A percentile compares a stretch with the other conserved stretches of the same genome.
phyloP scores from a whole-genome alignment of 2,113 vertebrate genomes.

The Nettapus auritus region DNA sequence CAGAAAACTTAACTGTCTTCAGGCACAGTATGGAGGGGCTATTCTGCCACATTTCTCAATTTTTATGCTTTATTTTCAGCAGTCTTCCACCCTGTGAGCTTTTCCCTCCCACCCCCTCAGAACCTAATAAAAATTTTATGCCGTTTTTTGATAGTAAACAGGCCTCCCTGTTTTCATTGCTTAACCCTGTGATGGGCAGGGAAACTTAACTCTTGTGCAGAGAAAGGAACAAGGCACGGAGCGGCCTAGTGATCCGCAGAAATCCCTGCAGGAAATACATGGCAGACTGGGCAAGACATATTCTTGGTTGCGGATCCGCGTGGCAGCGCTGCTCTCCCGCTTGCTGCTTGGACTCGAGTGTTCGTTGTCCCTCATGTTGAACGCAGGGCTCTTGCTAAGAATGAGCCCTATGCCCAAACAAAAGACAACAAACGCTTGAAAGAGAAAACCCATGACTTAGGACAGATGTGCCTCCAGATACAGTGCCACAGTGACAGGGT shows the following conservation, averaged over 20 bases:
- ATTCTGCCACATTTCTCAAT: background rate
- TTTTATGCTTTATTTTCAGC: background rate
- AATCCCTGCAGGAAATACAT: background rate
- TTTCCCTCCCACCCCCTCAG: background rate
- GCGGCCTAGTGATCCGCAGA: background rate
- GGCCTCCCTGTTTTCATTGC: background rate
- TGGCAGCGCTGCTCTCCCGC: background rate
- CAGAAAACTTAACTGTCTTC: background rate
- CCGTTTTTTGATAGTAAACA: background rate
- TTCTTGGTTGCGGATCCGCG: background rate
- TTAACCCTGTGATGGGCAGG: background rate
- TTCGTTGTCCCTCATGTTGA: background rate
- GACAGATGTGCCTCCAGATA: background rate
- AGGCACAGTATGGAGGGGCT: background rate
- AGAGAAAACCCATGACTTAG: background rate
- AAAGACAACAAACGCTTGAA: background rate
- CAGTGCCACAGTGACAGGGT: background rate
- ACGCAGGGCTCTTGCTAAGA: background rate
- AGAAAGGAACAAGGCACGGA: background rate
- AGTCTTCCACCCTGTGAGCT: background rate
- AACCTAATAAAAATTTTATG: background rate
- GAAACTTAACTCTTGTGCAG: background rate
- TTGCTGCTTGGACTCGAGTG: background rate
- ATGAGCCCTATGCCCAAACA: background rate
- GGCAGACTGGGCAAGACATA: accelerated